Evolutionary conservation across 2,113 vertebrate species (phyloP).

Genomic region (Aldabrachelys gigantea): DNA sequence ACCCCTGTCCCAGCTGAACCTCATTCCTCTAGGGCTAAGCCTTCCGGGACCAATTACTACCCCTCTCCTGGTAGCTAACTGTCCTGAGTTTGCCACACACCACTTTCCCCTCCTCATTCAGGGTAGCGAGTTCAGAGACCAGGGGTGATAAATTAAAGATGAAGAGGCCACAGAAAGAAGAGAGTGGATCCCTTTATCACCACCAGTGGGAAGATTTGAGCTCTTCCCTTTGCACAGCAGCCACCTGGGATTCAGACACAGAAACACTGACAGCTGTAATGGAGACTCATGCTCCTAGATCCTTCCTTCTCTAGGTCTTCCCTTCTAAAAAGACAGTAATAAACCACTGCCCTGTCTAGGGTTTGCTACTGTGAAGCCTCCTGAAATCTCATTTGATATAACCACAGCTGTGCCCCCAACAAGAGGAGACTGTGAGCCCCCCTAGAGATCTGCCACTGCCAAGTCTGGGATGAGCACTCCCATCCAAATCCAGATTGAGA

Average conservation of each 20-base stretch:
- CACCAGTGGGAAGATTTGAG: accelerated
- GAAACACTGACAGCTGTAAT: not conserved
- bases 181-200: not conserved
- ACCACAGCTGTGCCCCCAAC: accelerated
- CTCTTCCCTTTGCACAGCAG: not conserved
- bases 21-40: too few relatives aligned
- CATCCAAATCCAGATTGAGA: not conserved
- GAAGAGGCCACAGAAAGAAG: not conserved
- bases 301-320: not conserved
- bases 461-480: not conserved
- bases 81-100: too few relatives aligned
- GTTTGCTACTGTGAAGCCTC: not conserved
- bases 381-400: not conserved
- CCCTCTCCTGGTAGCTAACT: too few relatives aligned
- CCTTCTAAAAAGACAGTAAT: not conserved
- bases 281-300: not conserved
- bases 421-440: not conserved
- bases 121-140: not conserved
- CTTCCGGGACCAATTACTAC: too few relatives aligned
- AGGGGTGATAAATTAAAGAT: not conserved
- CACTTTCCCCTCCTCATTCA: not conserved
- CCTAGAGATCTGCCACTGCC: not conserved
- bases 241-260: not conserved
- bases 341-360: not conserved
- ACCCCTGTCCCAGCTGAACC: too few relatives aligned